phyloP scores from a whole-genome alignment of 1,140 invertebrate genomes.

The Drosophila paulistorum region DNA sequence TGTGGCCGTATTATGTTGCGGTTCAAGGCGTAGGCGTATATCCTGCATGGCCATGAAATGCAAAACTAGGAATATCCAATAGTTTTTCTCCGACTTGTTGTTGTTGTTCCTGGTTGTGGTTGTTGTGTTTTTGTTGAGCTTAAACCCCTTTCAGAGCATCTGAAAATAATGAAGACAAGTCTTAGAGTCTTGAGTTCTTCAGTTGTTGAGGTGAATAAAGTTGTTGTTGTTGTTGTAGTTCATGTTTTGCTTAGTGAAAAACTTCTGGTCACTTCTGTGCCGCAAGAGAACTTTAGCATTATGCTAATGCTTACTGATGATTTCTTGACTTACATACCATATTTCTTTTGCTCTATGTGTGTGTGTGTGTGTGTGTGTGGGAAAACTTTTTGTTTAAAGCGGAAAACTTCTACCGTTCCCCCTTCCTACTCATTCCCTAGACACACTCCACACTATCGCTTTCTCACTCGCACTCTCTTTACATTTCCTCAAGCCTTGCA shows the following conservation, averaged over 20 bases:
- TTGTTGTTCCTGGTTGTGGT: background rate
- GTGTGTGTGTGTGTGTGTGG: background rate
- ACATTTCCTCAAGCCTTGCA: slow-evolving; percentile 43
- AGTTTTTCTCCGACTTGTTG: background rate
- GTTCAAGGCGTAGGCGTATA: slow-evolving; percentile 74
- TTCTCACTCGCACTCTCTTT: background rate
- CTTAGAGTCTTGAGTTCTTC: slow-evolving; percentile 1
- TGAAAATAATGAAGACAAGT: slow-evolving; percentile 18
- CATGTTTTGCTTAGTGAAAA: slow-evolving; percentile 20
- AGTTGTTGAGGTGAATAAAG: slow-evolving; percentile 5
- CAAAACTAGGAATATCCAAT: background rate
- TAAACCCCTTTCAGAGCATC: slow-evolving; percentile 51
- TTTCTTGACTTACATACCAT: slow-evolving; percentile 56
- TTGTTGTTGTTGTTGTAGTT: slow-evolving; percentile 18
- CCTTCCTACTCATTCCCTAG: no score
- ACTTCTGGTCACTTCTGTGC: slow-evolving; percentile 50
- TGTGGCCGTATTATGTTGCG: slow-evolving; percentile 69
- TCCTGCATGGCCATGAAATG: slow-evolving; percentile 70
- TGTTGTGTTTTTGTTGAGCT: background rate
- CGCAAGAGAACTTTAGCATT: slow-evolving; percentile 36
- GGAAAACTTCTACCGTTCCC: slow-evolving; percentile 22
- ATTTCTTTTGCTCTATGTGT: slow-evolving; percentile 11
- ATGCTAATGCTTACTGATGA: slow-evolving; percentile 62
- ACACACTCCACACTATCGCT: no score
- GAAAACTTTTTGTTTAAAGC: slow-evolving; percentile 34